Conservation (phyloP, 2,113 vertebrate species). For the Galemys pyrenaicus region DNA sequence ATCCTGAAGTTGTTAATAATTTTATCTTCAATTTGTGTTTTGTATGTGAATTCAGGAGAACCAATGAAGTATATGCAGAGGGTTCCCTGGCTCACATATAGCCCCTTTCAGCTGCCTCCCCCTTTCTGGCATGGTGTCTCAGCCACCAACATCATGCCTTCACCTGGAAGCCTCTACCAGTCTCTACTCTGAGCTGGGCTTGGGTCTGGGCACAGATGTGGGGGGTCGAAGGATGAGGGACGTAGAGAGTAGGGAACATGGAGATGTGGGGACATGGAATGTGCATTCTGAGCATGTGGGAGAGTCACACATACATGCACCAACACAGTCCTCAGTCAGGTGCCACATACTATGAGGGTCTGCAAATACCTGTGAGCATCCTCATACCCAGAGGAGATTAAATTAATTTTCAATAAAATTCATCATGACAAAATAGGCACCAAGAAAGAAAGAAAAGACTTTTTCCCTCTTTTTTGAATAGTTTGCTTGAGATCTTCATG, state of each 20-base stretch:
- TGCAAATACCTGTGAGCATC: fast-evolving
- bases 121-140: too few species aligned
- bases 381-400: too few species aligned
- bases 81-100: not conserved
- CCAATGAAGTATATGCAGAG: not conserved
- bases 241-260: not conserved
- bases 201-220: not conserved
- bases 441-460: not conserved
- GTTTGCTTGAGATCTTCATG: too few species aligned
- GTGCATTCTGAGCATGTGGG: not conserved
- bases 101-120: not conserved
- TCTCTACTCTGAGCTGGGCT: not conserved
- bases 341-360: fast-evolving
- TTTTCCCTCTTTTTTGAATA: not conserved
- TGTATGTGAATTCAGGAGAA: fast-evolving
- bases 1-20: not conserved
- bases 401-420: not conserved
- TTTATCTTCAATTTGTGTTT: not conserved
- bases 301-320: not conserved
- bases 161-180: too few species aligned
- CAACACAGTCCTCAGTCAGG: fast-evolving
- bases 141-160: not conserved
- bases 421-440: not conserved
- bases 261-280: not conserved
- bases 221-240: fast-evolving